Base-by-base conservation (phyloP, 2,113 vertebrate species). In the Lophochroa leadbeateri region DNA sequence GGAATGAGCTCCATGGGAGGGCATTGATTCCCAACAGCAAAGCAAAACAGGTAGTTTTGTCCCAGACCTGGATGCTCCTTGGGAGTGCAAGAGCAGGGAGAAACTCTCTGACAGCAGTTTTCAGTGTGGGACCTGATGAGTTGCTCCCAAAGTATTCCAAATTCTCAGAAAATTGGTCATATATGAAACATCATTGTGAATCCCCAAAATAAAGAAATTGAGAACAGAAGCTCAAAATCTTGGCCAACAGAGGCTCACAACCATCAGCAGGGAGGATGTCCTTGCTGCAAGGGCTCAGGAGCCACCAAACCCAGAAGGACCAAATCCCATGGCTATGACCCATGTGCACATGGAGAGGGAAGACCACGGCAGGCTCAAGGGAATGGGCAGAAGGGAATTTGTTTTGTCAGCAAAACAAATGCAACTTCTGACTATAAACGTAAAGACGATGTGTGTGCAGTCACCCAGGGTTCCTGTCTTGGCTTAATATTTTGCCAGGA, bases 1-100 rank as follows among this genome's bases (percentile, higher is more conserved):
- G n/a, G 33, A 80, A 10, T 3, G 17, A 80, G 43, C 3, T 21
- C 20, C 0, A 0, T 21, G 39, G 50, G 31, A 49, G 3, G 35
- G 2, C 21, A 37, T 12, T 3, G 13, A 44, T 53, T 88, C 50
- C 60, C 24, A 43, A 15, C 25, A 43, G 29, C 1, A 29, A 29
- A 44, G 6, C 2, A 52, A 70, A 94, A 21, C 7, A 10, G 7
- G 18, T 4, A 9, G 11, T 17, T 92, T 75, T 76, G 19, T 39
- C 47, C 60, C 13, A 71, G 23, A 60, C 12, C 31, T 72, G 29
- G 4, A 4, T 35, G 43, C 17, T 86, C 49, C 70, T 71, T 3
- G 0, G 28, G 33, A 41, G 43, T 6, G 13, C 25, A n/a, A 39
- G 37, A 69, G 4, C 33, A 3, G 3, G 12, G 46, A 41, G 7